Percentiles rank a stretch among this genome's conserved stretches.
Evolutionary conservation across 1,140 invertebrate genomes (phyloP).

Genomic region (Dinoponera quadriceps): DNA sequence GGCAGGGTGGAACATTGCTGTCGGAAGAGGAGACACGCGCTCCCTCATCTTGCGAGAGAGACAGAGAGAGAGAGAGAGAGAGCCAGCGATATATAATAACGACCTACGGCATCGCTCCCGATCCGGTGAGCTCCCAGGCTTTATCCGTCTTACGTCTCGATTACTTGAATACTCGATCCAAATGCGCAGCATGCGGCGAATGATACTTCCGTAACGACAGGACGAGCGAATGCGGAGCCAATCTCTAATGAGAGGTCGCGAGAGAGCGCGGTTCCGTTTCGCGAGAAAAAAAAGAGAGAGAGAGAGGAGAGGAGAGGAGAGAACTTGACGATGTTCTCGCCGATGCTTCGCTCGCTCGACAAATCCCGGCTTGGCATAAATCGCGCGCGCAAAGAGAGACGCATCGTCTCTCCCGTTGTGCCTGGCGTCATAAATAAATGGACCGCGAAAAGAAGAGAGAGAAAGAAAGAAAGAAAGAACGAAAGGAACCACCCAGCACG

Average conservation of each 20-base stretch:
- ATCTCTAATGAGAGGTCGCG: conserved; percentile 35
- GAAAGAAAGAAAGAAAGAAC: background rate
- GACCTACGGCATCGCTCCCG: background rate
- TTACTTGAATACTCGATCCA: background rate
- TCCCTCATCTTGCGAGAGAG: conserved; percentile 28
- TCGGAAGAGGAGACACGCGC: conserved; percentile 20
- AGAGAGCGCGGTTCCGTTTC: background rate
- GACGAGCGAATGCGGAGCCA: conserved; percentile 33
- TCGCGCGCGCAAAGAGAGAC: background rate
- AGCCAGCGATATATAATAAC: conserved; percentile 16
- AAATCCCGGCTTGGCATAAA: conserved; percentile 7
- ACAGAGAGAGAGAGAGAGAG: too few relatives aligned
- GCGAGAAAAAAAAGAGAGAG: background rate
- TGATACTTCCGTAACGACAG: conserved; percentile 40
- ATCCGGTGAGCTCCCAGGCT: conserved; percentile 24
- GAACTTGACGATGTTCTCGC: conserved; percentile 1
- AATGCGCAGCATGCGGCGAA: conserved; percentile 20
- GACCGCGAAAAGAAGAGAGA: background rate
- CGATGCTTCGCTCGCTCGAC: background rate
- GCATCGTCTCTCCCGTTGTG: background rate
- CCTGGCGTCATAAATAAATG: conserved; percentile 12
- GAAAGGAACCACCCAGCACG: conserved; percentile 11
- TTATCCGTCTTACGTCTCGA: conserved; percentile 15
- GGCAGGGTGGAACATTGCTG: conserved; percentile 4
- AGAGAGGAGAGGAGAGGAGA: too few relatives aligned